A percentile compares a stretch with the other conserved stretches of the same genome.
These are phyloP conservation scores for Copidosoma floridanum DNA, from an alignment of 1,140 invertebrate genomes.

Conservation along the genomic window DNA sequence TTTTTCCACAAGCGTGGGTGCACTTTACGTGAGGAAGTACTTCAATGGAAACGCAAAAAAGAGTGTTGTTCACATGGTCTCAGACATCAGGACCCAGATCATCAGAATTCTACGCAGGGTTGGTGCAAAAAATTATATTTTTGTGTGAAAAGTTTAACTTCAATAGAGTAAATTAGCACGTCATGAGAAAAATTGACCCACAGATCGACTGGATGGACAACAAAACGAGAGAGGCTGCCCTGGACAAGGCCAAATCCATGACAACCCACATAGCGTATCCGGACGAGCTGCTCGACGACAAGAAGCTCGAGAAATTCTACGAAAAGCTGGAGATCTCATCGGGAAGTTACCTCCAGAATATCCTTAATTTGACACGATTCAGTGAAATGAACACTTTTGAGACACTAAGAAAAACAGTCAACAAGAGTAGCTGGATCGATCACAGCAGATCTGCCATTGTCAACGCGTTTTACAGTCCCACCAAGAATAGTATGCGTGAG, in stretches of 20 bases:
- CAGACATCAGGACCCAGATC: neutral
- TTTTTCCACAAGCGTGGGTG: slow-evolving; percentile 72
- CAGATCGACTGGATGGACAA: slow-evolving; percentile 88
- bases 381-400: slow-evolving; percentile 74
- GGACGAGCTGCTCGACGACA: slow-evolving; percentile 74
- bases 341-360: slow-evolving; percentile 70
- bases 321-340: slow-evolving; percentile 68
- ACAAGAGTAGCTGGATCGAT: slow-evolving; percentile 80
- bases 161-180: no score
- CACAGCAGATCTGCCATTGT: slow-evolving; percentile 78
- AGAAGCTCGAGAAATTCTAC: slow-evolving; percentile 76
- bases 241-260: slow-evolving; percentile 74
- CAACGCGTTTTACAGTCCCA: slow-evolving; percentile 80
- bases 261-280: slow-evolving; percentile 78
- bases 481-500: slow-evolving; percentile 83
- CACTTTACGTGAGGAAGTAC: slow-evolving; percentile 71
- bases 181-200: no score
- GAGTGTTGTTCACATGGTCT: no score
- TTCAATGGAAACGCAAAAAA: slow-evolving; percentile 72
- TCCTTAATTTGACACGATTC: slow-evolving; percentile 72
- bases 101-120: neutral
- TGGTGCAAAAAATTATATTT: neutral
- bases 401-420: slow-evolving; percentile 72
- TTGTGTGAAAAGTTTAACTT: neutral
- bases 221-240: slow-evolving; percentile 67